A percentile compares a stretch with the other conserved stretches of the same genome.
Conservation (phyloP, 2,113 vertebrate genomes). For the Holacanthus passer region DNA sequence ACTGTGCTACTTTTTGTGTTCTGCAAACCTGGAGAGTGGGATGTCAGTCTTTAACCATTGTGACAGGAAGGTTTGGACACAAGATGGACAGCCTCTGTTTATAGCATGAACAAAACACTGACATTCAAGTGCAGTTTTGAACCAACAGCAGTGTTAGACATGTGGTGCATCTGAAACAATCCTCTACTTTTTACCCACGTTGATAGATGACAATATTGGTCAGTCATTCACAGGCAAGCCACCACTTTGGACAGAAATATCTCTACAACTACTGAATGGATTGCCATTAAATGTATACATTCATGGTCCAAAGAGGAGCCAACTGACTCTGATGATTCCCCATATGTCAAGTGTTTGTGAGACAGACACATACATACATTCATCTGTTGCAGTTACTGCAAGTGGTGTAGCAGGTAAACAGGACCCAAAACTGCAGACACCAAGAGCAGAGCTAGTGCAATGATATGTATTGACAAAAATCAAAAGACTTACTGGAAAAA, state of each 20-base stretch:
- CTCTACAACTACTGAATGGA: background rate
- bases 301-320: background rate
- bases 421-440: too few relatives aligned
- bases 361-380: too few relatives aligned
- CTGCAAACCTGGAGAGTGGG: background rate
- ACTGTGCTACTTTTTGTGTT: background rate
- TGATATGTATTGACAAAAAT: too few relatives aligned
- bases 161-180: background rate
- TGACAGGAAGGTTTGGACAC: background rate
- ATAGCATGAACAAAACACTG: background rate
- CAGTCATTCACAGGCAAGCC: too few relatives aligned
- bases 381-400: too few relatives aligned
- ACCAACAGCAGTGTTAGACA: background rate
- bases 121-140: background rate
- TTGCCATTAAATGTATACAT: background rate
- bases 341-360: too few relatives aligned
- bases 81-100: background rate
- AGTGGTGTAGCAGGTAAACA: too few relatives aligned
- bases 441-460: too few relatives aligned
- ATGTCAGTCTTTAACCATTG: background rate
- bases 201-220: background rate
- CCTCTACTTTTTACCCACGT: background rate
- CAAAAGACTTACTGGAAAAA: too few relatives aligned
- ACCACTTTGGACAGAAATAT: background rate
- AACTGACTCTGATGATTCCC: too few relatives aligned